A percentile compares a stretch with the other conserved stretches of the same genome.
Conservation (phyloP, 2,888 invertebrate species). For the Boloria euphrosyne region DNA sequence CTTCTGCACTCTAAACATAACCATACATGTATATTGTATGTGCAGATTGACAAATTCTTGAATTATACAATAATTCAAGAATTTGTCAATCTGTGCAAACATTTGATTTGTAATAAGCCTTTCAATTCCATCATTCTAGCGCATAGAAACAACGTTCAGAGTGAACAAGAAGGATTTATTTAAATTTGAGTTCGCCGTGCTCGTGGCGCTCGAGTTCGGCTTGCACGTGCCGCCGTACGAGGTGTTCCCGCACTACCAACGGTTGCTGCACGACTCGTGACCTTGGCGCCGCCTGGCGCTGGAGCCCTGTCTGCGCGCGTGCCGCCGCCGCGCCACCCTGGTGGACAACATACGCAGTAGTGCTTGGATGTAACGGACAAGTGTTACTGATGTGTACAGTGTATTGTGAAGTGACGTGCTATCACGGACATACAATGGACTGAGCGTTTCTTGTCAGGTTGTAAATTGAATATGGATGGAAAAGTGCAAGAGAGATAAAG, state of each 20-base stretch:
- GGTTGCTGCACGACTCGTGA: constrained; percentile 96
- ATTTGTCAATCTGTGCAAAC: too few relatives aligned
- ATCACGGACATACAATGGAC: too few relatives aligned
- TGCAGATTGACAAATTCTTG: too few relatives aligned
- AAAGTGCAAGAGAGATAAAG: too few relatives aligned
- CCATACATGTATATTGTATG: too few relatives aligned
- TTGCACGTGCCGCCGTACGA: constrained; percentile 95
- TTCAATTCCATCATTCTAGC: constrained; percentile 74
- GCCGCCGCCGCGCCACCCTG: constrained; percentile 61
- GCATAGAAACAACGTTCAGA: constrained; percentile 94
- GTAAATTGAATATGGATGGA: too few relatives aligned
- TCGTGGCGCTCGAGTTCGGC: constrained; percentile 97
- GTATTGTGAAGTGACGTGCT: background rate
- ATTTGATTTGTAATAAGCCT: background rate
- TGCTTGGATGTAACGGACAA: constrained; percentile 55
- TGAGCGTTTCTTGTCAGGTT: too few relatives aligned
- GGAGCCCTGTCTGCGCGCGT: constrained; percentile 27
- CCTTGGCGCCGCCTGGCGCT: constrained; percentile 66
- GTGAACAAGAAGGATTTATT: constrained; percentile 95
- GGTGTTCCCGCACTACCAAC: constrained; percentile 96
- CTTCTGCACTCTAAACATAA: too few relatives aligned
- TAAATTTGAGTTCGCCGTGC: constrained; percentile 95
- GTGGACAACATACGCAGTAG: constrained; percentile 61
- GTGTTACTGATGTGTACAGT: background rate
- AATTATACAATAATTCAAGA: too few relatives aligned